A percentile compares a stretch with the other conserved stretches of the same genome.
Evolutionary conservation across 2,113 vertebrate species (phyloP).

Genomic region (Epinephelus cyanopodus): DNA sequence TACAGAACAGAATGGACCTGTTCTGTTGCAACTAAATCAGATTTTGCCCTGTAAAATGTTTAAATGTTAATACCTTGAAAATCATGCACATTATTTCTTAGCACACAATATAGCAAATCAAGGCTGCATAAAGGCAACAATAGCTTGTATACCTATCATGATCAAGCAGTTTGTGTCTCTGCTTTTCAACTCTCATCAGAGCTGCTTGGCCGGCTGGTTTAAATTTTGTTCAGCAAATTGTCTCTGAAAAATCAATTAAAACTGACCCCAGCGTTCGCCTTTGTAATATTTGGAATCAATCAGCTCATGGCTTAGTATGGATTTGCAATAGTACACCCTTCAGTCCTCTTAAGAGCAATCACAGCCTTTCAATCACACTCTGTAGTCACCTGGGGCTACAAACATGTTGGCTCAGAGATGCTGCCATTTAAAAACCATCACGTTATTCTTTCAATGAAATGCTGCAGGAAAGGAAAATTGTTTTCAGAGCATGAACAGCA

Average conservation of each 20-base stretch:
- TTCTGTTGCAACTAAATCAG: neutral
- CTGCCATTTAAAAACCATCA: slow-evolving; percentile 74
- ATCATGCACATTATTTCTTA: slow-evolving; percentile 14
- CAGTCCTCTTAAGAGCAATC: slow-evolving; percentile 73
- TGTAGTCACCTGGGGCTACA: slow-evolving; percentile 63
- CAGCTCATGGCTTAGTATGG: slow-evolving; percentile 73
- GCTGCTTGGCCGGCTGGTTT: slow-evolving; percentile 14
- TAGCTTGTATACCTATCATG: neutral
- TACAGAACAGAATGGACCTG: neutral
- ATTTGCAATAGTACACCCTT: slow-evolving; percentile 77
- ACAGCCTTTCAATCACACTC: slow-evolving; percentile 65
- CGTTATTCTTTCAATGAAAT: slow-evolving; percentile 51
- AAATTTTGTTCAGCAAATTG: slow-evolving; percentile 61
- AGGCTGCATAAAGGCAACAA: neutral
- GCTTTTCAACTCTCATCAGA: slow-evolving; percentile 7
- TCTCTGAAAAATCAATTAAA: slow-evolving; percentile 73
- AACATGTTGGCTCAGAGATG: slow-evolving; percentile 57
- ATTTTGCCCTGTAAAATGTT: neutral
- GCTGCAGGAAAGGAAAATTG: slow-evolving; percentile 55
- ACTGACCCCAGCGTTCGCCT: slow-evolving; percentile 60
- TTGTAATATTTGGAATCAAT: slow-evolving; percentile 78
- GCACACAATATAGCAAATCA: slow-evolving; percentile 16
- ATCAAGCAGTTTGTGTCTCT: slow-evolving; percentile 33
- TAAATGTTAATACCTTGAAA: slow-evolving; percentile 12
- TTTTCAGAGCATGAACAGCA: slow-evolving; percentile 49